Evolutionary conservation across 2,113 vertebrate genomes (phyloP).

Genomic region (Elgaria multicarinata): DNA sequence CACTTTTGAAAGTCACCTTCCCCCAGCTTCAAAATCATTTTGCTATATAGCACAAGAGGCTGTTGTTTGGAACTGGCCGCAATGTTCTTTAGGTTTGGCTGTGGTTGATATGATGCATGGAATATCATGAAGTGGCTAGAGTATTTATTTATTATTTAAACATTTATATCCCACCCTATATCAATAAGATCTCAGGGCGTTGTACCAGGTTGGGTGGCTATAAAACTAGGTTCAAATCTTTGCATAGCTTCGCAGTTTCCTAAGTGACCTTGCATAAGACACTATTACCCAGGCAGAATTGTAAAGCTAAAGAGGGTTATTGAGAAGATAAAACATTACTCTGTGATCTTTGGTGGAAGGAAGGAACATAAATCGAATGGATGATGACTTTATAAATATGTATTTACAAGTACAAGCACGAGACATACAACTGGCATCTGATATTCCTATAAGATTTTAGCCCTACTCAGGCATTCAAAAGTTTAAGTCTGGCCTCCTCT

Average conservation of each 20-base stretch:
- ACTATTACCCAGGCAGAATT: background rate
- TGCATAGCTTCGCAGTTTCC: background rate
- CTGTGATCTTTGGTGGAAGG: background rate
- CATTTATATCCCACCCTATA: too few species aligned
- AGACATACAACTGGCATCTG: too few species aligned
- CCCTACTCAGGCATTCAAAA: background rate
- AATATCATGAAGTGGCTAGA: background rate
- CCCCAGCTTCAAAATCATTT: background rate
- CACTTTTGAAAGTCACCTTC: background rate
- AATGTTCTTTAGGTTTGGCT: background rate
- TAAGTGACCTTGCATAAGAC: background rate
- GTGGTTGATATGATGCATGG: background rate
- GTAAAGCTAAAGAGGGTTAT: background rate
- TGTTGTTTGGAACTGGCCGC: background rate
- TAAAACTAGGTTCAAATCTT: background rate
- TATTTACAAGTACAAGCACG: background rate
- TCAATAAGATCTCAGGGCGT: too few species aligned
- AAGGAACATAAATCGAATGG: background rate
- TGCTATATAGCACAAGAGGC: background rate
- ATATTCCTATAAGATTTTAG: background rate
- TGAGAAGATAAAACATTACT: background rate
- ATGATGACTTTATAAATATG: background rate
- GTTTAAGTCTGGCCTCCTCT: background rate
- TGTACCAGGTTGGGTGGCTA: background rate
- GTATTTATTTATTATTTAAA: too few species aligned